Evolutionary conservation across 2,888 invertebrate genomes (phyloP).

Genomic region (Hypselothyrea guttata): DNA sequence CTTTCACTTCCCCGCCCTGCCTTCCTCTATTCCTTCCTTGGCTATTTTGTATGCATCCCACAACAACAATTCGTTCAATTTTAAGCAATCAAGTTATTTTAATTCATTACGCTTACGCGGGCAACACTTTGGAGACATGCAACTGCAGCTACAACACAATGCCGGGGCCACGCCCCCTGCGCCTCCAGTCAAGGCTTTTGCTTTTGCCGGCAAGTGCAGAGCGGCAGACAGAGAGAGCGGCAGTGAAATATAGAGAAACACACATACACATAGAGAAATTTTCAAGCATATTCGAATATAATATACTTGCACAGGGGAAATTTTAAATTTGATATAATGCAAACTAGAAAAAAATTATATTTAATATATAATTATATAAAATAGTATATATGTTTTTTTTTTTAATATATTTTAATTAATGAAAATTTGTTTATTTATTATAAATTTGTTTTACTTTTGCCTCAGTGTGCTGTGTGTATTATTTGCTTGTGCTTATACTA

Average conservation of each 20-base stretch:
- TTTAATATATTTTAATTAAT: too few species aligned
- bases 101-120: constrained; percentile 76
- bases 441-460: too few species aligned
- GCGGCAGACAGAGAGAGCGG: constrained; percentile 16
- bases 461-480: constrained; percentile 10
- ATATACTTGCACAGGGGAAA: too few species aligned
- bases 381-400: too few species aligned
- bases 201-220: constrained; percentile 46
- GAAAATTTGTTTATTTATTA: too few species aligned
- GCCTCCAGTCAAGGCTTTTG: constrained; percentile 11
- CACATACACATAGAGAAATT: too few species aligned
- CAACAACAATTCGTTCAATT: constrained; percentile 75
- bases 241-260: too few species aligned
- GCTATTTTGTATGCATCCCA: neutral
- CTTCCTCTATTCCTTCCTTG: too few species aligned
- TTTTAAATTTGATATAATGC: too few species aligned
- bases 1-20: neutral
- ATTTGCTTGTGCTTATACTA: constrained; percentile 58
- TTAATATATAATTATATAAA: too few species aligned
- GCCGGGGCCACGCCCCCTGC: constrained; percentile 27
- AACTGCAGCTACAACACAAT: constrained; percentile 29
- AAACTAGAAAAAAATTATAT: too few species aligned
- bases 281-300: too few species aligned
- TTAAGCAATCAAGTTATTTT: constrained; percentile 78
- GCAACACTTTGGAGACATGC: constrained; percentile 55